Base-by-base conservation (phyloP, 2,797 vertebrate species). In the Oreonectes daqikongensis region DNA sequence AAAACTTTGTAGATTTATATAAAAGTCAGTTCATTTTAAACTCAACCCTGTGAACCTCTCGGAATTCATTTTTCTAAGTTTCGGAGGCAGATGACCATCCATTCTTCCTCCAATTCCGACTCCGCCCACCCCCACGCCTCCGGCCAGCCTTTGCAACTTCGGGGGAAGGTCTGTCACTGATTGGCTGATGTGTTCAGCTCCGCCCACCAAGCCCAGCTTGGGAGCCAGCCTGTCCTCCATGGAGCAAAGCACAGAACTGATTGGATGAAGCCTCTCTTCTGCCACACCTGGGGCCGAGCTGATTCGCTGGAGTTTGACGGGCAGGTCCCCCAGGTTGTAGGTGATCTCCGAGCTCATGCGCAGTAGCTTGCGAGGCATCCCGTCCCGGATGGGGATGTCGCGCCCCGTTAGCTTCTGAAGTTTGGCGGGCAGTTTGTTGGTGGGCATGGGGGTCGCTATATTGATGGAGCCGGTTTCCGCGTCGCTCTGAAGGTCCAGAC, bases 331-430 rank as follows among this genome's bases (percentile, higher is more conserved):
- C 85, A 99, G 94, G 90, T 95, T 99, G 90, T 98, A 99, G 80
- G 95, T 97, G 92, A 99, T 99, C 92, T 99, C 98, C 0, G 97
- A 99, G 85, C 98, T 99, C 97, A 99, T 99, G 79, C 97, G 92
- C 76, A 99, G 93, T 38, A 99, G 93, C 93, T 99, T 99, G 90
- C 94, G 97, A 6, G 97, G 97, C 80, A 99, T 94, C 78, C 97
- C 84, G 1, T 85, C 84, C 72, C 84, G 74, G 15, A 77, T 78
- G n/a, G 59, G 59, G 11, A 14, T 95, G 3, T 98, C 97, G 86
- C 97, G 94, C 63, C 97, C 89, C 0, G 94, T 94, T 67, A 99
- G 98, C 95, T 96, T 99, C 92, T 99, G 98, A 79, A 99, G 91
- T 91, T 99, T 99, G 74, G 96, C 92, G 70, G 98, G 96, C 72